Conservation (phyloP, 2,113 vertebrate genomes). For the Pithys albifrons region DNA sequence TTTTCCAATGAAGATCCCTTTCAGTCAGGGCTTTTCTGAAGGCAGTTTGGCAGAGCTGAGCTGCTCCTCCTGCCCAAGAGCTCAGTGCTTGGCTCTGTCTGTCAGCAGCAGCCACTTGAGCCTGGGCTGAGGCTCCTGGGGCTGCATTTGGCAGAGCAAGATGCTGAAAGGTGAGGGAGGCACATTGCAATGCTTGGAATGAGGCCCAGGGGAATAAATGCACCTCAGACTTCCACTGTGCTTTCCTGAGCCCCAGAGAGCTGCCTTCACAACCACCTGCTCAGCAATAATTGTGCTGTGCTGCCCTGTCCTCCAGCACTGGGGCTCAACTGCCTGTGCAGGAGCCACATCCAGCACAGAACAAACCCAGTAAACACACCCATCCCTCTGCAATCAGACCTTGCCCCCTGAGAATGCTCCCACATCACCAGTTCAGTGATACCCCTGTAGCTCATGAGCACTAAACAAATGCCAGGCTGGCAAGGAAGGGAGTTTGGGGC, state of each 20-base stretch:
- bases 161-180: conserved; percentile 52
- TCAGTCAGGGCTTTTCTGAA: conserved; percentile 38
- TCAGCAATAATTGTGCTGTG: neutral
- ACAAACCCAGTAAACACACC: neutral
- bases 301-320: neutral
- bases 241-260: neutral
- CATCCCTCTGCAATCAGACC: rapidly evolving
- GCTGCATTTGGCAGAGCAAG: neutral
- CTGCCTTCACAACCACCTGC: rapidly evolving
- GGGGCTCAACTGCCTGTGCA: neutral
- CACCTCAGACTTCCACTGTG: neutral
- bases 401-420: neutral
- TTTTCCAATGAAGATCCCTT: conserved; percentile 49
- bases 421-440: neutral
- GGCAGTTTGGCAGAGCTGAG: conserved; percentile 15
- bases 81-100: conserved; percentile 24
- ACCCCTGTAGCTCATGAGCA: neutral
- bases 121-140: neutral
- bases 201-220: conserved; percentile 2
- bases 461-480: neutral
- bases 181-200: conserved; percentile 2
- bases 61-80: neutral
- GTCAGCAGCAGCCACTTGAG: conserved; percentile 63
- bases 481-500: neutral
- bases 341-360: neutral